phyloP scores from a whole-genome alignment of 92 coral and sea anemone species.

The Bergia puertoricense region DNA sequence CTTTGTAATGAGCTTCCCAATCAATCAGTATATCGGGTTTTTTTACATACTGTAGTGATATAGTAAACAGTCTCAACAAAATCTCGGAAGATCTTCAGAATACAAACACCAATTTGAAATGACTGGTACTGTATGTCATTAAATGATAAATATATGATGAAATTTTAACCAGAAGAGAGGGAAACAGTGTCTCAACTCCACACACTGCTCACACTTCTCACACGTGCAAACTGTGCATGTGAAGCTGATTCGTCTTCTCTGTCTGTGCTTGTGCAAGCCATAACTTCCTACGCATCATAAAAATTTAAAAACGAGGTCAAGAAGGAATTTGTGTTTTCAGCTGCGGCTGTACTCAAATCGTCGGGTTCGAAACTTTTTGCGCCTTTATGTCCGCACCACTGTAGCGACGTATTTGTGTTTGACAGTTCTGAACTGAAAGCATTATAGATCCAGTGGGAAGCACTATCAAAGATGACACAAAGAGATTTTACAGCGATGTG shows the following conservation, averaged over 20 bases:
- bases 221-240: background rate
- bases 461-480: background rate
- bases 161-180: too few relatives aligned
- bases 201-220: background rate
- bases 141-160: too few relatives aligned
- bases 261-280: background rate
- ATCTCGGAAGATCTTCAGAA: background rate
- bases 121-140: background rate
- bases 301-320: background rate
- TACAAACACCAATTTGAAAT: too few relatives aligned
- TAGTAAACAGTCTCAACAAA: background rate
- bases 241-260: background rate
- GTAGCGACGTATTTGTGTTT: too few relatives aligned
- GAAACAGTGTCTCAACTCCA: background rate
- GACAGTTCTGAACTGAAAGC: background rate
- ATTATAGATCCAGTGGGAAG: background rate
- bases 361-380: background rate
- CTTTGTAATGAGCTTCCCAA: background rate
- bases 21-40: background rate
- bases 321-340: conserved; percentile 8
- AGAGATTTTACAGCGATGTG: background rate
- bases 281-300: conserved; percentile 10
- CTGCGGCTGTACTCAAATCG: background rate
- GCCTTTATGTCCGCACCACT: background rate
- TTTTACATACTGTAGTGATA: background rate